These are phyloP conservation scores for Pachyrhynchus sulphureomaculatus DNA, from an alignment of 1,140 invertebrate species.

Conservation along the genomic window DNA sequence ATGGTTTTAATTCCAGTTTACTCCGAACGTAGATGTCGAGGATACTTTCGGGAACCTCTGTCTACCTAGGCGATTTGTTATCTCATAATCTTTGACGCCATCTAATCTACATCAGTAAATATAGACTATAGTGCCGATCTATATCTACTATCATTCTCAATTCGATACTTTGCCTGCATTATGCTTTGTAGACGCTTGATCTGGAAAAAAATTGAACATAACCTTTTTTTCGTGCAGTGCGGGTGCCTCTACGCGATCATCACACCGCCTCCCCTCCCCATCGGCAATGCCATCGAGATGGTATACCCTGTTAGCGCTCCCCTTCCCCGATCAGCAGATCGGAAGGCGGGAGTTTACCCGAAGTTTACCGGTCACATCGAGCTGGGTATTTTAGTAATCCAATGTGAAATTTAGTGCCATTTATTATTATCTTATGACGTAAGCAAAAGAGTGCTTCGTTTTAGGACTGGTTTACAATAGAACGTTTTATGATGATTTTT, in stretches of 20 bases:
- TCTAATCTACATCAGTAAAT: no score
- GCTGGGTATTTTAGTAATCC: conserved; percentile 84
- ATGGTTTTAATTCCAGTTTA: no score
- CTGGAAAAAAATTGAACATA: not conserved
- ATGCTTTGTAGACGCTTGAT: no score
- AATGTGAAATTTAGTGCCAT: conserved; percentile 40
- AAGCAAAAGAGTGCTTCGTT: conserved; percentile 12
- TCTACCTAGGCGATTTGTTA: no score
- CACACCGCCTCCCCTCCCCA: conserved; percentile 53
- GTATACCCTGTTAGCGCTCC: conserved; percentile 86
- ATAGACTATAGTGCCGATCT: no score
- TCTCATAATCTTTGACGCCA: no score
- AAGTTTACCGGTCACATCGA: conserved; percentile 68
- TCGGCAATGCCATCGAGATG: conserved; percentile 71
- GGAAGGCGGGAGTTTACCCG: conserved; percentile 79
- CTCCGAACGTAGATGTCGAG: no score
- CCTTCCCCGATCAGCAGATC: conserved; percentile 88
- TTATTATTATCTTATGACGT: conserved; percentile 31
- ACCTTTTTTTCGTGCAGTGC: conserved; percentile 41
- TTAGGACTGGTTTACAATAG: not conserved
- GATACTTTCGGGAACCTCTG: no score
- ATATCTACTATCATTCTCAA: no score
- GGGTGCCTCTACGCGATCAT: conserved; percentile 54
- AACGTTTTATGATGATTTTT: not conserved
- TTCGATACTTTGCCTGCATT: no score